A percentile compares a stretch with the other conserved stretches of the same genome.
phyloP scores from a whole-genome alignment of 2,113 vertebrate species.

The Nothocercus nigrocapillus region DNA sequence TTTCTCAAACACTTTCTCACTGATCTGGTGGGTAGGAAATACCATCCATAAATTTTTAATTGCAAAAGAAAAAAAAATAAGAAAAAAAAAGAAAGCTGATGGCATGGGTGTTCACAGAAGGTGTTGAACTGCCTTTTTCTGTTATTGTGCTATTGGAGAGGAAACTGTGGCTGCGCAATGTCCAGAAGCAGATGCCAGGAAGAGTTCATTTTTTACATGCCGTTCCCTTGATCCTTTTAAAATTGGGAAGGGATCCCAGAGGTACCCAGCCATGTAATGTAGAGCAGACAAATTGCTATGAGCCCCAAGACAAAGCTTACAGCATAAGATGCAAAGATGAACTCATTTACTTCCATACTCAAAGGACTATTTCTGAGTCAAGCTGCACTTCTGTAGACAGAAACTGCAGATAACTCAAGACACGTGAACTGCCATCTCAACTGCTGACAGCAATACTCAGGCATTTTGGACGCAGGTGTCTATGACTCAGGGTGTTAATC shows the following conservation, averaged over 20 bases:
- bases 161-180: not conserved
- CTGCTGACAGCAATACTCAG: not conserved
- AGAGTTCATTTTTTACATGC: constrained; percentile 8
- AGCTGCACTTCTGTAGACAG: not conserved
- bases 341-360: constrained; percentile 17
- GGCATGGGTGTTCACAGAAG: not conserved
- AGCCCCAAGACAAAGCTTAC: constrained; percentile 46
- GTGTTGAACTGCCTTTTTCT: not conserved
- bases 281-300: constrained; percentile 11
- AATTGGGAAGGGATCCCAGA: constrained; percentile 51
- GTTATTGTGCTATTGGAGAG: not conserved
- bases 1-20: not conserved
- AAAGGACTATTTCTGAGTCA: constrained; percentile 24
- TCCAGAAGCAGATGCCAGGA: constrained; percentile 28
- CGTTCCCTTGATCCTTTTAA: constrained; percentile 48
- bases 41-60: not conserved
- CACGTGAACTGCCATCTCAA: not conserved
- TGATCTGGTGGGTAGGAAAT: not conserved
- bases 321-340: constrained; percentile 31
- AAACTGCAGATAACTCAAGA: not conserved
- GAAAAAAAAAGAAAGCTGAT: not conserved
- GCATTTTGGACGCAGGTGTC: not conserved
- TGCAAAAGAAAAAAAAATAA: not conserved
- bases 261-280: constrained; percentile 33
- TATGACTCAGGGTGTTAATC: not conserved